Base-by-base conservation (phyloP, 2,797 vertebrate species). In the Parotocinclus haroldoi region DNA sequence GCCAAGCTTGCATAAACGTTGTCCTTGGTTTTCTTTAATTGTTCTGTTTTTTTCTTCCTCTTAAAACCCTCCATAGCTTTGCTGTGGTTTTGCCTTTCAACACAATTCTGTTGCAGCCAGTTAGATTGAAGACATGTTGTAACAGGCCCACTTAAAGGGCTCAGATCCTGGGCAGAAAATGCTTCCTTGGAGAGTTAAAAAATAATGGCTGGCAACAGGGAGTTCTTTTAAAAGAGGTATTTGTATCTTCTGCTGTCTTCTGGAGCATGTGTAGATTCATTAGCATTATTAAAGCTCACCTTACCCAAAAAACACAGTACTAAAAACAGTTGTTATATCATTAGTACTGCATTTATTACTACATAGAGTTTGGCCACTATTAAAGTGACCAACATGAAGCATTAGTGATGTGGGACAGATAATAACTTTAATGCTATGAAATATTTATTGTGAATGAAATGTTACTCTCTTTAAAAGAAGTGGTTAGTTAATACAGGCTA, bases 181-280 rank as follows among this genome's bases (percentile, higher is more conserved):
- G 70, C 65, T 70, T 76, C 76, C 38, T 62, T 27, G 17, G 81
- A 77, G 75, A 76, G 58, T 78, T 69, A 73, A 76, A 75, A 71
- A 79, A 73, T 76, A 81, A 84, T 82, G 66, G 76, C 64, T 78
- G 79, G 78, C 79, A 82, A 84, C 76, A 75, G 53, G 76, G 73
- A 63, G 63, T 50, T 76, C 72, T 74, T 71, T 81, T 27, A 49
- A 40, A 37, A 52, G 68, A 82, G 48, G 69, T 58, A 4, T 73
- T 63, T 55, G 11, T 64, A 52, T 56, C 27, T 69, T 69, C 48
- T 50, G 38, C 71, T 37, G 39, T 36, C 77, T 48, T 40, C 46
- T 44, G 55, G 62, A 64, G 64, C 50, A 76, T 64, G 17, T 71
- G 74, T 69, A 69, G 61, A 56, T 19, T 70, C 39, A 17, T 73